These are phyloP conservation scores for Drosophila nigrodunni DNA, from an alignment of 1,140 invertebrate species.

Conservation along the genomic window DNA sequence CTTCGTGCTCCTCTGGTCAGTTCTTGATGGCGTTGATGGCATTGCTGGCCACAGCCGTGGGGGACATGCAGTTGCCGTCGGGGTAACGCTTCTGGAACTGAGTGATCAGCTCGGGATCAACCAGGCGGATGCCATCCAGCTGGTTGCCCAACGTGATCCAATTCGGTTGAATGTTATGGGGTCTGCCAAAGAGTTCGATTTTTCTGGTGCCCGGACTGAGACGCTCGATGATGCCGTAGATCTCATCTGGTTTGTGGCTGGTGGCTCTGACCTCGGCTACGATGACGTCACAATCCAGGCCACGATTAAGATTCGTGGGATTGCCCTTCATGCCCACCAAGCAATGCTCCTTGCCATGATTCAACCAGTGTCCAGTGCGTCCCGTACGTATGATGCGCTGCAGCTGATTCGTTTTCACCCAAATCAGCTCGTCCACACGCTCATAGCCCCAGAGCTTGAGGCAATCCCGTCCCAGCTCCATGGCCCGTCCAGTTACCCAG, in stretches of 20 bases:
- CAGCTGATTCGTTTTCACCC: conserved; percentile 99
- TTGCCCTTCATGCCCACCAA: conserved; percentile 98
- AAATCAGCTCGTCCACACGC: conserved; percentile 98
- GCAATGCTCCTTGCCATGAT: conserved; percentile 99
- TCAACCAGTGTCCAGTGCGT: conserved; percentile 98
- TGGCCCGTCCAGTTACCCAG: conserved; percentile 99
- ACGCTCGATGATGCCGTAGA: conserved; percentile 96
- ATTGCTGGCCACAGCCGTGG: conserved; percentile 62
- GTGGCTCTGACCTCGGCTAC: conserved; percentile 99
- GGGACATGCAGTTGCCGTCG: conserved; percentile 88
- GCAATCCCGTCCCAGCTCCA: conserved; percentile 98
- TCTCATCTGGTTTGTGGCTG: conserved; percentile 99
- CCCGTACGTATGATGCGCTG: conserved; percentile 98
- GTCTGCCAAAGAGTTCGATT: conserved; percentile 98
- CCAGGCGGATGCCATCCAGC: conserved; percentile 89
- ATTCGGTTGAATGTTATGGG: conserved; percentile 99
- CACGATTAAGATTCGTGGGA: conserved; percentile 95
- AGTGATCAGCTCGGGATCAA: conserved; percentile 96
- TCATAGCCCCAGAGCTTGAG: conserved; percentile 98
- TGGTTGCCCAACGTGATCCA: conserved; percentile 88
- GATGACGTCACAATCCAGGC: conserved; percentile 98
- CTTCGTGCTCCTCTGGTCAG: conserved; percentile 27
- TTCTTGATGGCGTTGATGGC: conserved; percentile 71
- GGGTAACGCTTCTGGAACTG: conserved; percentile 96
- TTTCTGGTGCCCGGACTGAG: conserved; percentile 97